Percentiles rank a stretch among this genome's conserved stretches.
Evolutionary conservation across 1,140 invertebrate genomes (phyloP).

Genomic region (Hyphantria cunea): DNA sequence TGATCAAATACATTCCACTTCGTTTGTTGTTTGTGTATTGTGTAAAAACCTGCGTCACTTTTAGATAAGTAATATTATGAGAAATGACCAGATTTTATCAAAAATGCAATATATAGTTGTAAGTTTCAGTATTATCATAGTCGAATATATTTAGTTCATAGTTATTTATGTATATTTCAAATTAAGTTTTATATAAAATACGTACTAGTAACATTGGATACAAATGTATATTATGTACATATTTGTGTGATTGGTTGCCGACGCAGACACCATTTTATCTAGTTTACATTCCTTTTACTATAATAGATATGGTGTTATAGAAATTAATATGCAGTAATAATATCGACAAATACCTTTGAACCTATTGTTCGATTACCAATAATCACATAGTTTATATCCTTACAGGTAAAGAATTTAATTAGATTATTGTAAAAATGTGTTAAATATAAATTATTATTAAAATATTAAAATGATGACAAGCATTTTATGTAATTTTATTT

Average conservation of each 20-base stretch:
- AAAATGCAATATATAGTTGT: constrained; percentile 79
- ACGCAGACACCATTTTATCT: no score
- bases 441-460: constrained; percentile 72
- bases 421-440: constrained; percentile 50
- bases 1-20: constrained; percentile 60
- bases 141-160: constrained; percentile 69
- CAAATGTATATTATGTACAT: constrained; percentile 71
- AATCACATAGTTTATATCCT: no score
- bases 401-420: no score
- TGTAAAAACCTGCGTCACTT: constrained; percentile 61
- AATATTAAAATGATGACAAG: constrained; percentile 72
- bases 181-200: constrained; percentile 51
- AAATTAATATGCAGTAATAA: constrained; percentile 12
- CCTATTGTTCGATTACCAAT: no score
- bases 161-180: constrained; percentile 73
- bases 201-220: constrained; percentile 26
- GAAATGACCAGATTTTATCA: constrained; percentile 79
- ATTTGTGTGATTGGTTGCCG: constrained; percentile 40
- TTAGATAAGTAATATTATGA: constrained; percentile 65
- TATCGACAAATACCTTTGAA: no score
- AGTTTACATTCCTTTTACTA: no score
- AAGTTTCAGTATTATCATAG: constrained; percentile 78
- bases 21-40: constrained; percentile 57
- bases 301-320: constrained; percentile 16
- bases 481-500: no score